Evolutionary conservation across 2,113 vertebrate genomes (phyloP).

Genomic region (Mohoua ochrocephala): DNA sequence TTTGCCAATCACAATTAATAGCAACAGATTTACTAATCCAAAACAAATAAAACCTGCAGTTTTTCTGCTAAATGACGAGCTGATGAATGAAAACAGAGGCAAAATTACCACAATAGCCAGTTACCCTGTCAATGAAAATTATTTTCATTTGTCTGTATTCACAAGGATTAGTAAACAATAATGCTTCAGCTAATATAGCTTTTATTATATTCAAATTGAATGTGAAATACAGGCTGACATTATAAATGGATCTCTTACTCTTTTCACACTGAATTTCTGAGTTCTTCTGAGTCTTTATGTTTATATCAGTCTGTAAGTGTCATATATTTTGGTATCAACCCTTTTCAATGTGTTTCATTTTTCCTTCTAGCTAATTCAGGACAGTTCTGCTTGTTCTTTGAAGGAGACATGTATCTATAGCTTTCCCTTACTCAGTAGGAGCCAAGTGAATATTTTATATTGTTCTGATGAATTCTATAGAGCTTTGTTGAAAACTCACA

Average conservation of each 20-base stretch:
- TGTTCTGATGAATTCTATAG: neutral
- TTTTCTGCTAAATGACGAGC: slow-evolving; percentile 20
- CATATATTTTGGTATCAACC: neutral
- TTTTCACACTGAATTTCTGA: neutral
- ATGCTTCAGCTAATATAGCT: slow-evolving; percentile 29
- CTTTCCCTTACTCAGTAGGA: neutral
- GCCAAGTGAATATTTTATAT: neutral
- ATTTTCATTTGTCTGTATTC: slow-evolving; percentile 54
- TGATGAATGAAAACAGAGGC: slow-evolving; percentile 35
- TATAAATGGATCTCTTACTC: slow-evolving; percentile 39
- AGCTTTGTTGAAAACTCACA: neutral
- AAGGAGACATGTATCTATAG: neutral
- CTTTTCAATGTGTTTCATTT: slow-evolving; percentile 24
- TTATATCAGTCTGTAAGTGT: neutral
- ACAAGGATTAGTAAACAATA: slow-evolving; percentile 66
- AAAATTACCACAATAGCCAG: slow-evolving; percentile 44
- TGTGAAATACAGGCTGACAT: slow-evolving; percentile 57
- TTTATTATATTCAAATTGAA: slow-evolving; percentile 62
- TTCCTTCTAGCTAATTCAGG: neutral
- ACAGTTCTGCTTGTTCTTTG: neutral
- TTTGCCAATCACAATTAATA: slow-evolving; percentile 64
- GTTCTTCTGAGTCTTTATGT: slow-evolving; percentile 15
- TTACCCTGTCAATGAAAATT: slow-evolving; percentile 71
- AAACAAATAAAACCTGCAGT: slow-evolving; percentile 49
- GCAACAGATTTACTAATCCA: slow-evolving; percentile 41